Evolutionary conservation across 2,888 invertebrate genomes (phyloP).

Genomic region (Tenthredo mesomela): DNA sequence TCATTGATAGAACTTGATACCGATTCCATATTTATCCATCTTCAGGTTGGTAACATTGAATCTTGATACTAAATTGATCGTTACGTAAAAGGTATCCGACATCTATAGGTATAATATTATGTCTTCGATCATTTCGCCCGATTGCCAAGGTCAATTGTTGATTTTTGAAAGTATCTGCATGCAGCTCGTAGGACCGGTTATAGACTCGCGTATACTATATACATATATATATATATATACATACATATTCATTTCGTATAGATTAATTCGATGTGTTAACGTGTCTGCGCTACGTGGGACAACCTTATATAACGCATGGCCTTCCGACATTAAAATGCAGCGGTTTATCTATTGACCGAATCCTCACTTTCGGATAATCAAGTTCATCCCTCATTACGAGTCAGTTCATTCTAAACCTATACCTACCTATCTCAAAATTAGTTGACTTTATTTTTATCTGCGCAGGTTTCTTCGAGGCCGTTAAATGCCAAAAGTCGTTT

Average conservation of each 20-base stretch:
- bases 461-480: slow-evolving; percentile 20
- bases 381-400: not conserved
- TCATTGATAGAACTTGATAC: too few relatives aligned
- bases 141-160: slow-evolving; percentile 45
- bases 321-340: slow-evolving; percentile 37
- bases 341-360: slow-evolving; percentile 9
- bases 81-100: slow-evolving; percentile 36
- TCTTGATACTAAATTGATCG: slow-evolving; percentile 35
- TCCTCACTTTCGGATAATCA: not conserved
- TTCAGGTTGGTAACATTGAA: slow-evolving; percentile 2
- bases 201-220: not conserved
- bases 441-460: not conserved
- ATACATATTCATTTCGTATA: not conserved
- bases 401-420: slow-evolving; percentile 2
- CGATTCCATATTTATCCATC: not conserved
- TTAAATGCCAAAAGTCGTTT: slow-evolving; percentile 27
- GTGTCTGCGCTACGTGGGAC: not conserved
- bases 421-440: too few relatives aligned
- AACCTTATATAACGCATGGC: slow-evolving; percentile 42
- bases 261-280: slow-evolving; percentile 32
- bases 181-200: slow-evolving; percentile 45
- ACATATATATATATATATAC: not conserved
- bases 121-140: slow-evolving; percentile 44
- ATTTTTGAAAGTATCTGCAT: slow-evolving; percentile 50
- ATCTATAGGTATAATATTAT: not conserved